Evolutionary conservation across 1,140 invertebrate species (phyloP).

Genomic region (Diachasma alloeum): DNA sequence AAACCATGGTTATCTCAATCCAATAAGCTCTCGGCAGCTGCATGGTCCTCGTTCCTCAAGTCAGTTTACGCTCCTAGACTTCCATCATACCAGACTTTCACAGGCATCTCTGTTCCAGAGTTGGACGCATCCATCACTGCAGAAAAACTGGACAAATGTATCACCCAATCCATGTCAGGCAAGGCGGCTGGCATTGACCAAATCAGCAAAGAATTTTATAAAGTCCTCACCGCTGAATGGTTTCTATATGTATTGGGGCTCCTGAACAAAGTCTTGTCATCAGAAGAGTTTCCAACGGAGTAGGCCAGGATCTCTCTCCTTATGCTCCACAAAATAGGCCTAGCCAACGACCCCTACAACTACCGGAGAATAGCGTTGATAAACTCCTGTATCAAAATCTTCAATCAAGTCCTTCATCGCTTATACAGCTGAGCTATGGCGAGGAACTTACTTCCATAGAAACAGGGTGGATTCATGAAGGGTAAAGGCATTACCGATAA

Average conservation of each 20-base stretch:
- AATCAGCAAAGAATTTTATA: slow-evolving; percentile 29
- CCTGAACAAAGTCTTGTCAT: slow-evolving; percentile 27
- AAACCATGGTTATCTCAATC: background rate
- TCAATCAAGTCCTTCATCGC: slow-evolving; percentile 31
- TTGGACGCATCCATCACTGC: background rate
- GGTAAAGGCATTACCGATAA: slow-evolving; percentile 35
- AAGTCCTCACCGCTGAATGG: slow-evolving; percentile 14
- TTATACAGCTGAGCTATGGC: slow-evolving; percentile 28
- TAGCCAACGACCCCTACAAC: slow-evolving; percentile 32
- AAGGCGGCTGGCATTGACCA: slow-evolving; percentile 29
- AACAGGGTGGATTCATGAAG: slow-evolving; percentile 38
- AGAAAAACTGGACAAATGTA: background rate
- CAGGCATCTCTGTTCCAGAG: no score
- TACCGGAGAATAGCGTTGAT: slow-evolving; percentile 40
- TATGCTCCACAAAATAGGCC: slow-evolving; percentile 38
- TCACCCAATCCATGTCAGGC: slow-evolving; percentile 9
- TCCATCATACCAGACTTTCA: background rate
- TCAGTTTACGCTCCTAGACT: background rate
- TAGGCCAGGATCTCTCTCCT: slow-evolving; percentile 14
- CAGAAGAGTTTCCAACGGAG: background rate
- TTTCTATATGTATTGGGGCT: background rate
- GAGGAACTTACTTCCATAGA: slow-evolving; percentile 33
- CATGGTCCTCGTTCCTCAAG: background rate
- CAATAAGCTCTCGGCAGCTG: background rate
- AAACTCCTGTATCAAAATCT: slow-evolving; percentile 36